Evolutionary conservation across 2,113 vertebrate genomes (phyloP).

Genomic region (Rhinopomastus cyanomelas): DNA sequence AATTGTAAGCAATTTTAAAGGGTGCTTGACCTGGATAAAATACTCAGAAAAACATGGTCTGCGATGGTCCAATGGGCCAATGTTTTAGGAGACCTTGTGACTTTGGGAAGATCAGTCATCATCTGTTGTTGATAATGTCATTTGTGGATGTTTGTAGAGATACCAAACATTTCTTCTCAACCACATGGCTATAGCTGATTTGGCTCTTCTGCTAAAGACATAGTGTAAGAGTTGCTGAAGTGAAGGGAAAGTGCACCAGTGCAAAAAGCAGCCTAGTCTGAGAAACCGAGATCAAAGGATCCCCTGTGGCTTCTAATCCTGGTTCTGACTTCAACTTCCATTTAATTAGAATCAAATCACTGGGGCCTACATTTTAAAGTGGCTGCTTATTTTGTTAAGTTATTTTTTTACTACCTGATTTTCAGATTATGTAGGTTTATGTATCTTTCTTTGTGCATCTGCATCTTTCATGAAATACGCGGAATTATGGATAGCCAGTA

Average conservation of each 20-base stretch:
- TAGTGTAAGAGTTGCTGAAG: background rate
- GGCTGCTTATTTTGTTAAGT: conserved; percentile 19
- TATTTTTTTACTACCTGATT: conserved; percentile 18
- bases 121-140: conserved; percentile 21
- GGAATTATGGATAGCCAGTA: background rate
- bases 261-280: conserved; percentile 14
- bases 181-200: background rate
- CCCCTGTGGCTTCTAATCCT: conserved; percentile 45
- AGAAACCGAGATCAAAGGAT: conserved; percentile 55
- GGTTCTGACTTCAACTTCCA: conserved; percentile 9
- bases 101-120: conserved; percentile 1
- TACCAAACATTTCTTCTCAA: conserved; percentile 39
- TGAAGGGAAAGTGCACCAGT: background rate
- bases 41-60: background rate
- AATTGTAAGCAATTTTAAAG: background rate
- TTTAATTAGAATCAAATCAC: conserved; percentile 47
- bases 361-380: conserved; percentile 3
- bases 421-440: background rate
- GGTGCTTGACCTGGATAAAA: background rate
- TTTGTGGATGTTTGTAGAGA: conserved; percentile 14
- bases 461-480: background rate
- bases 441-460: background rate
- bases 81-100: background rate
- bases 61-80: background rate
- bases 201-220: conserved; percentile 12